Evolutionary conservation across 1,140 invertebrate species (phyloP).

Genomic region (Drosophila funebris): DNA sequence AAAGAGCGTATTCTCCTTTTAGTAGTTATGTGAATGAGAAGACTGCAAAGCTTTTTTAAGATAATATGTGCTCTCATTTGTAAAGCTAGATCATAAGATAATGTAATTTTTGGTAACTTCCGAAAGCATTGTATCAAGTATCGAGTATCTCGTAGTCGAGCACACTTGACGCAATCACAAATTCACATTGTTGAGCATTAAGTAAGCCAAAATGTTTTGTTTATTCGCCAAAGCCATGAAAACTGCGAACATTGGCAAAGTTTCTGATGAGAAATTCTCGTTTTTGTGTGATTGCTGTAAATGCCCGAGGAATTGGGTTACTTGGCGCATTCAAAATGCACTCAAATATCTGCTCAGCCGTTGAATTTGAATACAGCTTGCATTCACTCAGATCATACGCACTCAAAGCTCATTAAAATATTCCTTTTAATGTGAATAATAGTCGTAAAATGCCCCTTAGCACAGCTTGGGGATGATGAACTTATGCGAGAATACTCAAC

Average conservation of each 20-base stretch:
- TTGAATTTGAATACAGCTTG: not conserved
- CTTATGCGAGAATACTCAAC: not conserved
- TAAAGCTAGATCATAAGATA: no score
- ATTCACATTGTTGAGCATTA: constrained; percentile 31
- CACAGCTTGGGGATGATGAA: not conserved
- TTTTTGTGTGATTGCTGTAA: constrained; percentile 5
- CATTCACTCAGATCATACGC: not conserved
- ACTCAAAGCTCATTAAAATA: constrained; percentile 18
- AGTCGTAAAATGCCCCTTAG: not conserved
- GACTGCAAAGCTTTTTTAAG: no score
- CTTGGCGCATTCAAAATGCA: constrained; percentile 24
- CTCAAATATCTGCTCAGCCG: constrained; percentile 3
- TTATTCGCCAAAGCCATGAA: constrained; percentile 13
- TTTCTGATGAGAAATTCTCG: constrained; percentile 11
- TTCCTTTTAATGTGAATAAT: not conserved
- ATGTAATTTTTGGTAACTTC: no score
- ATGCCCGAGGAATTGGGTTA: constrained; percentile 50
- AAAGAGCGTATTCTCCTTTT: not conserved
- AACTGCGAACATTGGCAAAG: constrained; percentile 12
- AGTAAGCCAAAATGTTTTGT: constrained; percentile 30
- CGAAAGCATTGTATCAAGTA: not conserved
- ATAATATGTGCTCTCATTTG: no score
- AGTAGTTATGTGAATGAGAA: no score
- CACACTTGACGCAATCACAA: not conserved
- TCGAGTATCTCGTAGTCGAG: not conserved